A percentile compares a stretch with the other conserved stretches of the same genome.
Evolutionary conservation across 2,797 vertebrate genomes (phyloP).

Genomic region (Macropus fuliginosus): DNA sequence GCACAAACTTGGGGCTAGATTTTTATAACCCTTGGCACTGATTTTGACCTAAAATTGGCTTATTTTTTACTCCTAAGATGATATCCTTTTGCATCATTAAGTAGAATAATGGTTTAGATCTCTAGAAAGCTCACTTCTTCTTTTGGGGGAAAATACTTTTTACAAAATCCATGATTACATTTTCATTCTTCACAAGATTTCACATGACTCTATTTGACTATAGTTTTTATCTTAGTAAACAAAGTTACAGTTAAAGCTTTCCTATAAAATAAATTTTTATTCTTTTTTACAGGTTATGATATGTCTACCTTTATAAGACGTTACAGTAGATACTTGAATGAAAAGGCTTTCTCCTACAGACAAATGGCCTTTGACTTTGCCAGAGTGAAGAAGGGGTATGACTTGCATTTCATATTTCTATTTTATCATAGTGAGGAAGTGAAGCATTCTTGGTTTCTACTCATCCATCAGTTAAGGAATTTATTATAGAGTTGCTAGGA

Average conservation of each 20-base stretch:
- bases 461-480: not conserved
- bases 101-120: not conserved
- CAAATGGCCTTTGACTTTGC: conserved; percentile 99
- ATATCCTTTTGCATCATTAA: not conserved
- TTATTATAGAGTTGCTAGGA: not conserved
- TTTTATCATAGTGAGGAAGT: conserved; percentile 20
- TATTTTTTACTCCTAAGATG: not conserved
- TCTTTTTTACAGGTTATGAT: conserved; percentile 91
- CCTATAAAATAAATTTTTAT: conserved; percentile 46
- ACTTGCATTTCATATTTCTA: not conserved
- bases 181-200: not conserved
- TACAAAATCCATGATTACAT: not conserved
- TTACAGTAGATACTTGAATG: conserved; percentile 98
- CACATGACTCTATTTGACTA: not conserved
- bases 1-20: not conserved
- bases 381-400: conserved; percentile 99
- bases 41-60: conserved; percentile 8
- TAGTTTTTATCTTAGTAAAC: not conserved
- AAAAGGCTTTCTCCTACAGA: conserved; percentile 99
- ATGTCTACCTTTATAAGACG: conserved; percentile 99
- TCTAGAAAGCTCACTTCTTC: not conserved
- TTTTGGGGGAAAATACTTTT: not conserved
- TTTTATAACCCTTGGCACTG: conserved; percentile 31
- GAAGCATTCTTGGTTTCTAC: conserved; percentile 24
- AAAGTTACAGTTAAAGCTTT: conserved; percentile 27